Conservation (phyloP, 2,113 vertebrate species). For the Eurystomus gularis region DNA sequence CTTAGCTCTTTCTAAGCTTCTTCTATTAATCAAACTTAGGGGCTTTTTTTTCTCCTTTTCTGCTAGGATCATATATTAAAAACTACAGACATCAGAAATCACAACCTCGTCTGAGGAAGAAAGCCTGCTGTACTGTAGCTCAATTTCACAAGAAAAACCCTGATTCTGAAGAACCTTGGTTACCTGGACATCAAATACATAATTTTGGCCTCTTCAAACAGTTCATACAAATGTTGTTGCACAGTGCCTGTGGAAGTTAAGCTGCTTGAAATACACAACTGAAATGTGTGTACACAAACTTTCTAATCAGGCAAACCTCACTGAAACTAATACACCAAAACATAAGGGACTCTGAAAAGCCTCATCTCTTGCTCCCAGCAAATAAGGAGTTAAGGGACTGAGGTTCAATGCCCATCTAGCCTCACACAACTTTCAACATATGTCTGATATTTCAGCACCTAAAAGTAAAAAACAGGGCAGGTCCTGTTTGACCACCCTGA, state of each 20-base stretch:
- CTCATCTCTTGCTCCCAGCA: neutral
- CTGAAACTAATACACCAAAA: neutral
- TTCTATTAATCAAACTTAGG: conserved; percentile 45
- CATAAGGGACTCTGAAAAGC: neutral
- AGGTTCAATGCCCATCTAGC: neutral
- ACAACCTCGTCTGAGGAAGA: neutral
- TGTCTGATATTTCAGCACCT: neutral
- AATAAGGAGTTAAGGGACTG: neutral
- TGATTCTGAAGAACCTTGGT: neutral
- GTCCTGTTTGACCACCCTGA: too few species aligned
- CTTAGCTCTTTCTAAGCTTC: conserved; percentile 20
- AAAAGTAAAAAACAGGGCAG: neutral
- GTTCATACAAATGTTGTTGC: neutral
- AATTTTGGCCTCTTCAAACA: neutral
- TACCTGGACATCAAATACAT: neutral
- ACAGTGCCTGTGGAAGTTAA: neutral
- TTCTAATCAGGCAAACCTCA: neutral
- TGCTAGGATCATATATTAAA: neutral
- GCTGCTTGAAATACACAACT: neutral
- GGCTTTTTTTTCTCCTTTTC: neutral
- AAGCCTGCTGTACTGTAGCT: neutral
- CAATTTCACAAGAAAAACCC: neutral
- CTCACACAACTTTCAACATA: neutral
- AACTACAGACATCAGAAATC: neutral
- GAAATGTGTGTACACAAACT: neutral